Conservation (phyloP, 2,113 vertebrate species). For the Lethenteron reissneri region DNA sequence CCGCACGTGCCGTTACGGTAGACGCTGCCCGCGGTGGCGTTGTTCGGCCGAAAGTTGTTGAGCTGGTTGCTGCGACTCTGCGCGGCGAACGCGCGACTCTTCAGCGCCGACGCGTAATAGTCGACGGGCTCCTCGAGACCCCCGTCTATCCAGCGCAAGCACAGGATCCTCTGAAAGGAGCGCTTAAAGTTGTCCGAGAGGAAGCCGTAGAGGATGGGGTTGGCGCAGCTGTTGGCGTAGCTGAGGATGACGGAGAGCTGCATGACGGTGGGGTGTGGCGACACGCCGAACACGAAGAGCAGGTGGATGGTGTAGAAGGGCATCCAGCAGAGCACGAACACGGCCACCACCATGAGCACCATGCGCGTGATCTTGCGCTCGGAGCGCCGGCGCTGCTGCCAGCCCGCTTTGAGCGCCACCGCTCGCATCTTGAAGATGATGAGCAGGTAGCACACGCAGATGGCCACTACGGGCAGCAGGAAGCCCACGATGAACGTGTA, state of each 20-base stretch:
- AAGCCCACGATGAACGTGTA: conserved; percentile 70
- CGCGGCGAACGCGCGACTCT: conserved; percentile 54
- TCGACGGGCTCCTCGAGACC: conserved; percentile 55
- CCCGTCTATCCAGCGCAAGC: conserved; percentile 62
- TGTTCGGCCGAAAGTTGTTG: conserved; percentile 42
- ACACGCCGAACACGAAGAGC: conserved; percentile 50
- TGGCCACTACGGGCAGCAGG: conserved; percentile 54
- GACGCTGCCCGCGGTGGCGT: conserved; percentile 37
- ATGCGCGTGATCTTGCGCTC: conserved; percentile 66
- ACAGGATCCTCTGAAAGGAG: conserved; percentile 57
- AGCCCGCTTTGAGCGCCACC: conserved; percentile 62
- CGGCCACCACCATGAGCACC: conserved; percentile 69
- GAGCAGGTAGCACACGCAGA: conserved; percentile 62
- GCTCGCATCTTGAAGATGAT: conserved; percentile 63
- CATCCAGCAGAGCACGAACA: conserved; percentile 77
- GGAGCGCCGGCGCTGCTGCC: conserved; percentile 60
- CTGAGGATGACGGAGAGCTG: conserved; percentile 58
- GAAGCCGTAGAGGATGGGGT: conserved; percentile 64
- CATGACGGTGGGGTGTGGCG: conserved; percentile 52
- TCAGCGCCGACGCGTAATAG: conserved; percentile 61
- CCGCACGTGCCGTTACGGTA: conserved; percentile 51
- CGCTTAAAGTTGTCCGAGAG: conserved; percentile 69
- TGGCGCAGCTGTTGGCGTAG: conserved; percentile 68
- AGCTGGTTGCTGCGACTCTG: conserved; percentile 17
- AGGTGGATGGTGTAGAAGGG: conserved; percentile 64